A percentile compares a stretch with the other conserved stretches of the same genome.
Evolutionary conservation across 2,888 invertebrate genomes (phyloP).

Genomic region (Thera britannica): DNA sequence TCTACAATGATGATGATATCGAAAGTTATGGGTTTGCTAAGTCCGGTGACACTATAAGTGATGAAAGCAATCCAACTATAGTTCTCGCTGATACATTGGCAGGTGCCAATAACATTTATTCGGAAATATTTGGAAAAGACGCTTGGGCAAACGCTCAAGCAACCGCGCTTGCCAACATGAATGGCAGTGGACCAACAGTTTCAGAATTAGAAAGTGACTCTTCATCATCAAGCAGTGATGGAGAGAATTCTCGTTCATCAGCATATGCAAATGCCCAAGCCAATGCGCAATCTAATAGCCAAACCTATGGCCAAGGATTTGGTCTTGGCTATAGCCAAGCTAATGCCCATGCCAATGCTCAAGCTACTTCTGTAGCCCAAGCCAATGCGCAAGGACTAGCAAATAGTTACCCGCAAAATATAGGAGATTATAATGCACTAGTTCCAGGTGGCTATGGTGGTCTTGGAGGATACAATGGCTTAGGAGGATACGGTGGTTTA

Average conservation of each 20-base stretch:
- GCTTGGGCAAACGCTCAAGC: too few relatives aligned
- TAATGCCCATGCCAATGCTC: constrained; percentile 5
- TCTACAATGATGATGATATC: constrained; percentile 1
- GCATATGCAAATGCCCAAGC: background rate
- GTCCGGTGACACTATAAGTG: background rate
- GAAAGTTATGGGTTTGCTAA: background rate
- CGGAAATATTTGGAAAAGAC: too few relatives aligned
- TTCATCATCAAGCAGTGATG: background rate
- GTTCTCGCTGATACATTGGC: background rate
- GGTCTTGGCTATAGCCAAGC: background rate
- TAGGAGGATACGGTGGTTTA: constrained; percentile 18
- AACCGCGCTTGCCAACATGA: too few relatives aligned
- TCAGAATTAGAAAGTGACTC: too few relatives aligned
- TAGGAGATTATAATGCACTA: background rate
- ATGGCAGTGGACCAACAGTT: too few relatives aligned
- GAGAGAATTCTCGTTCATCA: background rate
- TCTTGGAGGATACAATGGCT: background rate
- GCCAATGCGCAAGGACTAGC: background rate
- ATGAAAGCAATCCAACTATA: background rate
- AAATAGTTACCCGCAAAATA: background rate
- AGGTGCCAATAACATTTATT: too few relatives aligned
- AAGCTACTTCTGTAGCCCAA: constrained; percentile 27
- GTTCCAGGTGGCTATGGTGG: background rate
- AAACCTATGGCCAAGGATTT: background rate
- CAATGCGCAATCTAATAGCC: constrained; percentile 4